These are phyloP conservation scores for Deilephila porcellus DNA, from an alignment of 2,888 invertebrate species.

Conservation along the genomic window DNA sequence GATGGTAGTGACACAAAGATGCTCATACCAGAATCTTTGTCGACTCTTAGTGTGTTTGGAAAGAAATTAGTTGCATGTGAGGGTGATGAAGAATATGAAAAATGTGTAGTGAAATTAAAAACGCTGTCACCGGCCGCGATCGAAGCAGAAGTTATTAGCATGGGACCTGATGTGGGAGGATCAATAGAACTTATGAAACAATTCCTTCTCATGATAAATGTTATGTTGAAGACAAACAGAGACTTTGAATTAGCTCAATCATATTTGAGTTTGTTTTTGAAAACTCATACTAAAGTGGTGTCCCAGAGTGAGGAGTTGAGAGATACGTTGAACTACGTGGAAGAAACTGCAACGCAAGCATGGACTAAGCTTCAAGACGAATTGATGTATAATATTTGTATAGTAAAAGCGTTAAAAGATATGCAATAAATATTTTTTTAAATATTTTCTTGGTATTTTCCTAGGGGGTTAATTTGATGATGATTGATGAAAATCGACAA, in stretches of 20 bases:
- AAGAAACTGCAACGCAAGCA: slow-evolving; percentile 83
- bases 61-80: slow-evolving; percentile 84
- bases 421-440: slow-evolving; percentile 61
- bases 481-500: no score
- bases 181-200: slow-evolving; percentile 88
- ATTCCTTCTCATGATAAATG: slow-evolving; percentile 90
- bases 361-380: slow-evolving; percentile 89
- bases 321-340: slow-evolving; percentile 82
- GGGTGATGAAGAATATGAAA: slow-evolving; percentile 78
- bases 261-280: slow-evolving; percentile 94
- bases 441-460: neutral
- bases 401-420: slow-evolving; percentile 90
- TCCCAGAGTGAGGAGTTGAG: slow-evolving; percentile 83
- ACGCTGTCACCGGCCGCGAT: slow-evolving; percentile 92
- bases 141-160: slow-evolving; percentile 93
- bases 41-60: slow-evolving; percentile 88
- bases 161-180: slow-evolving; percentile 90
- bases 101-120: slow-evolving; percentile 87
- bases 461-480: no score
- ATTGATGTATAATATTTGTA: slow-evolving; percentile 89
- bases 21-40: slow-evolving; percentile 83
- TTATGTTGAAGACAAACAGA: slow-evolving; percentile 88
- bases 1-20: slow-evolving; percentile 78
- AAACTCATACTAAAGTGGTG: slow-evolving; percentile 88
- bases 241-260: slow-evolving; percentile 96